Evolutionary conservation across 2,888 invertebrate genomes (phyloP), one percentile per base, ranked within the genome.

Genomic region (Melipona beecheii): DNA sequence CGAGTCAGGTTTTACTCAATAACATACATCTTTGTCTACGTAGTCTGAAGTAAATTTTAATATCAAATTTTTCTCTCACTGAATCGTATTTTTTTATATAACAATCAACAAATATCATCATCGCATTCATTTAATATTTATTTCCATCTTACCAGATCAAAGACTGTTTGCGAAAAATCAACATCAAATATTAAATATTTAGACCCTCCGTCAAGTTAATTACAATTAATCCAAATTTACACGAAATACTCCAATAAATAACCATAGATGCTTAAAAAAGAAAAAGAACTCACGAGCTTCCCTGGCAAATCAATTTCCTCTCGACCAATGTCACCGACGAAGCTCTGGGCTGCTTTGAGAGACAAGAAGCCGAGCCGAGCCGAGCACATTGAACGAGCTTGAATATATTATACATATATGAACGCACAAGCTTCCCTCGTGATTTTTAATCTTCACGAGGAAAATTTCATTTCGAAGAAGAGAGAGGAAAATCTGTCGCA

Each of bases 401-500:
- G 11, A 36, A 52, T n/a, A 79, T 43, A 27, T 27, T 27, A 27
- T 27, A 27, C 27, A 27, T 27, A 6, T 27, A 65, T 27, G 24
- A 58, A 58, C 5, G 2, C 56, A 58, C 56, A 17, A 24, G 36
- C 54, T 5, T 54, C 36, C 50, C 9, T 2, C 19, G 70, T 15
- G 43, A 49, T 19, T 58, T 79, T 74, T 70, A 75, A 79, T 60
- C 50, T 56, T n/a, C 66, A 17, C 24, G 15, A 24, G 15, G 4
- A 19, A 73, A 83, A 65, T 79, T 75, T 84, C 65, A 84, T 74
- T 74, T 79, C 9, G 43, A 43, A 9, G 43, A 11, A 11, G 43
- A 43, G 9, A 43, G 43, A 43, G 43, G 9, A 9, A 43, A 1
- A 36, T 13, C 5, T 1, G 54, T 5, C 52, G n/a, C 58, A 78